These are phyloP conservation scores for Meloe dianella DNA, from an alignment of 2,888 invertebrate species.

Conservation along the genomic window DNA sequence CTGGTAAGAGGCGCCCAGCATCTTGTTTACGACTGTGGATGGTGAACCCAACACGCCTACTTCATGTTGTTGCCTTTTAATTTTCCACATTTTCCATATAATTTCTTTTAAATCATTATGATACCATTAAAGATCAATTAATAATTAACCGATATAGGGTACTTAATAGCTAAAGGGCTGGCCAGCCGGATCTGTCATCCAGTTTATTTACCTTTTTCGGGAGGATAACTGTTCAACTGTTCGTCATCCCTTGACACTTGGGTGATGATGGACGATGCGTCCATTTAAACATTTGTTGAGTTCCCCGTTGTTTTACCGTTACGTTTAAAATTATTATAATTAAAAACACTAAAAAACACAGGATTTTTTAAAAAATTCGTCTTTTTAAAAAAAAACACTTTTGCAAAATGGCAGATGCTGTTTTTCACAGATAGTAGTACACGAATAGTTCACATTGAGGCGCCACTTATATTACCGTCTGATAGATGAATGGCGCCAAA, in stretches of 20 bases:
- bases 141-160: neutral
- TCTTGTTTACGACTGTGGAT: conserved; percentile 44
- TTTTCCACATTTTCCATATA: neutral
- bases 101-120: neutral
- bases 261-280: conserved; percentile 99
- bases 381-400: conserved; percentile 45
- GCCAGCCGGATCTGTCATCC: conserved; percentile 42
- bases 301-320: conserved; percentile 27
- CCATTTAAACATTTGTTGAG: conserved; percentile 81
- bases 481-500: conserved; percentile 31
- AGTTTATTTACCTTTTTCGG: conserved; percentile 84
- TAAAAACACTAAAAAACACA: conserved; percentile 37
- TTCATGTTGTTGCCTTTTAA: conserved; percentile 30
- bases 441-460: conserved; percentile 41
- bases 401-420: conserved; percentile 56
- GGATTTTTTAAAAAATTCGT: conserved; percentile 33
- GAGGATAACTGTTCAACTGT: conserved; percentile 88
- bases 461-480: conserved; percentile 37
- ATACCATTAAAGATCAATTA: neutral
- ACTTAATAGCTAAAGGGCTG: neutral
- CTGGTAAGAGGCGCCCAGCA: conserved; percentile 44
- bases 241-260: conserved; percentile 98
- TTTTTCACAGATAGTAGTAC: conserved; percentile 42
- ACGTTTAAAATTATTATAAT: conserved; percentile 18
- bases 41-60: conserved; percentile 50